Evolutionary conservation across 2,797 vertebrate genomes (phyloP).

Genomic region (Psittacula echo): DNA sequence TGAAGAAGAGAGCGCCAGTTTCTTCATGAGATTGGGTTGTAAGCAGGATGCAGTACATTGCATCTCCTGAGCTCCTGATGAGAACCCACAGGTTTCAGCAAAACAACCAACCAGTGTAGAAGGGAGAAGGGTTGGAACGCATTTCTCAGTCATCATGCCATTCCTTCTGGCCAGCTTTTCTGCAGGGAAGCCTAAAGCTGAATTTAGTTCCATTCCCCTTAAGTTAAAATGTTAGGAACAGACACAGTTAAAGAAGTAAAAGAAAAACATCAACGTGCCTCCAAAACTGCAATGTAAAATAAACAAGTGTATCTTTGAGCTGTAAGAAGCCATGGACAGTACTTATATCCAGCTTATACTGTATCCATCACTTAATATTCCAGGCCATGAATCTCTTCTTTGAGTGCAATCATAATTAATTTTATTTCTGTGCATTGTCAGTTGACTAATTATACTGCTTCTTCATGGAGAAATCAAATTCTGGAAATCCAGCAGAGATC

Average conservation of each 20-base stretch:
- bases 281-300: not conserved
- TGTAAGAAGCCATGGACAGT: not conserved
- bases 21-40: not conserved
- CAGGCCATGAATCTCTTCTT: not conserved
- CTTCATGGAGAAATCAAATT: not conserved
- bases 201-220: not conserved
- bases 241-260: not conserved
- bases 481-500: not conserved
- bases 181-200: not conserved
- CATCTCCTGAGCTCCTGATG: not conserved
- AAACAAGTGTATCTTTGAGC: not conserved
- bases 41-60: not conserved
- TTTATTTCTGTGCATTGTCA: not conserved
- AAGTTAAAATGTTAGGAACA: not conserved
- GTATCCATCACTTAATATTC: not conserved
- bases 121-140: not conserved
- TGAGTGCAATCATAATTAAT: not conserved
- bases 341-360: not conserved
- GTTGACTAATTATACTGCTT: not conserved
- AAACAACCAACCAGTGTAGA: not conserved
- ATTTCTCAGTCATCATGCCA: not conserved
- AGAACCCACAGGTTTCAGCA: not conserved
- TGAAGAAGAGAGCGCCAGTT: not conserved
- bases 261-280: not conserved
- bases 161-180: not conserved